Percentiles rank a stretch among this genome's conserved stretches.
Evolutionary conservation across 2,113 vertebrate species (phyloP).

Genomic region (Pelmatolapia mariae): DNA sequence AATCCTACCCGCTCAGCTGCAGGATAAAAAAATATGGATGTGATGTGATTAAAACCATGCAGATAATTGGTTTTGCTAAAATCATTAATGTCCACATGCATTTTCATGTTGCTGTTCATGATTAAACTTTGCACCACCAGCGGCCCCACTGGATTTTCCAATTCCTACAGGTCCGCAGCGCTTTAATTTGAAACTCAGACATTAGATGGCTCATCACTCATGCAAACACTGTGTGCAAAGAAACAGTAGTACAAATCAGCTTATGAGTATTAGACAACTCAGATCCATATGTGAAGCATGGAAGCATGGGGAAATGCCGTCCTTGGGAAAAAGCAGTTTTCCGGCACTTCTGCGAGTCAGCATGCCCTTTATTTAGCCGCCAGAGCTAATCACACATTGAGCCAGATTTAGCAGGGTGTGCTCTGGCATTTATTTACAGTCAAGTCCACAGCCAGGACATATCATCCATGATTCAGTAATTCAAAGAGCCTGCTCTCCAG

Average conservation of each 20-base stretch:
- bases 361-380: conserved; percentile 31
- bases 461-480: conserved; percentile 31
- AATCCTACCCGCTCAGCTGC: background rate
- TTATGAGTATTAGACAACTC: conserved; percentile 6
- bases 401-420: conserved; percentile 47
- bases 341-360: conserved; percentile 24
- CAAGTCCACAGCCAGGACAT: conserved; percentile 30
- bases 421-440: conserved; percentile 49
- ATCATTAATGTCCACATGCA: background rate
- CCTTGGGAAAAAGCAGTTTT: conserved; percentile 31
- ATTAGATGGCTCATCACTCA: conserved; percentile 34
- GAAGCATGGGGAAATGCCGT: conserved; percentile 6
- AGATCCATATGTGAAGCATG: conserved; percentile 29
- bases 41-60: background rate
- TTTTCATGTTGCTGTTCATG: background rate
- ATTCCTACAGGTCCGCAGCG: background rate
- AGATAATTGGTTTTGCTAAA: background rate
- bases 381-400: conserved; percentile 37
- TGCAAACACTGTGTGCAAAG: conserved; percentile 11
- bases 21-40: background rate
- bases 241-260: conserved; percentile 45
- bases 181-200: conserved; percentile 8
- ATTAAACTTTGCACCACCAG: background rate
- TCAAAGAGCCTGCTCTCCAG: conserved; percentile 28
- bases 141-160: background rate